phyloP scores from a whole-genome alignment of 2,888 invertebrate species.

The Caenorhabditis sp. region DNA sequence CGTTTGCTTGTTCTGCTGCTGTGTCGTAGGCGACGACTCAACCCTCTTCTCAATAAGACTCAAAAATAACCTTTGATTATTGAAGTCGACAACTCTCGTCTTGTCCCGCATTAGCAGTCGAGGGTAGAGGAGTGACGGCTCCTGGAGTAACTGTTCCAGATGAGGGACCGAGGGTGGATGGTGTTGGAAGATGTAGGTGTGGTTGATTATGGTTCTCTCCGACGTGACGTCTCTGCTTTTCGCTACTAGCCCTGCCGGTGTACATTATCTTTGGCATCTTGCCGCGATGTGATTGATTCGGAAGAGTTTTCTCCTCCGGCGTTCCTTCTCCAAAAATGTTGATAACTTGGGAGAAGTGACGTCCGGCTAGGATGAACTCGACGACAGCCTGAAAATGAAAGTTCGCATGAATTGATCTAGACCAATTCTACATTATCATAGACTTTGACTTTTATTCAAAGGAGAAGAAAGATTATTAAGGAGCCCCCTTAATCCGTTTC shows the following conservation, averaged over 20 bases:
- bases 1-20: conserved; percentile 30
- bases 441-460: conserved; percentile 18
- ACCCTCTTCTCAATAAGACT: not conserved
- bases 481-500: conserved; percentile 15
- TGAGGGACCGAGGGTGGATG: not conserved
- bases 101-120: conserved; percentile 12
- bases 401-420: not conserved
- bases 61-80: conserved; percentile 46
- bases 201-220: conserved; percentile 28
- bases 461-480: conserved; percentile 3
- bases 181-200: conserved; percentile 20
- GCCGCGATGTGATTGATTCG: conserved; percentile 41
- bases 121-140: conserved; percentile 23
- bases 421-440: not conserved
- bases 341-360: conserved; percentile 73
- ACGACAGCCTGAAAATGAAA: conserved; percentile 72
- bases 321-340: conserved; percentile 72
- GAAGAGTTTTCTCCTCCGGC: conserved; percentile 47
- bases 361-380: conserved; percentile 73
- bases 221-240: conserved; percentile 43
- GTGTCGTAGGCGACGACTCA: conserved; percentile 23
- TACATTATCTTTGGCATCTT: conserved; percentile 52
- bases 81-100: conserved; percentile 60
- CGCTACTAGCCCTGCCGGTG: conserved; percentile 45
- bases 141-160: conserved; percentile 23